These are phyloP conservation scores for Amblyornis subalaris DNA, from an alignment of 2,113 vertebrate genomes.

Conservation along the genomic window DNA sequence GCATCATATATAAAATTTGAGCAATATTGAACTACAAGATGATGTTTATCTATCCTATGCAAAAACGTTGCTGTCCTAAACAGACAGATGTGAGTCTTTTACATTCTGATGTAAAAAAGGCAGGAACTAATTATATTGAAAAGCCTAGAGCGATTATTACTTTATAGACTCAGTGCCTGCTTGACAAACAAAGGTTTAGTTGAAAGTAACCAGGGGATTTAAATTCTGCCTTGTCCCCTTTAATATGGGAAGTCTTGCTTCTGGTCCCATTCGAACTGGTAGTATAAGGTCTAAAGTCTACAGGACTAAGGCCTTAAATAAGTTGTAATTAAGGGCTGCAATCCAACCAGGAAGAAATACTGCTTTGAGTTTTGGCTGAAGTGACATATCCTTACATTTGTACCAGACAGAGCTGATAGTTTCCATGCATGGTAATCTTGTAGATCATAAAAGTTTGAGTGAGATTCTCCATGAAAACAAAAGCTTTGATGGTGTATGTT, in stretches of 20 bases:
- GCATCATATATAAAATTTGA: not conserved
- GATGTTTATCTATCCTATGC: not conserved
- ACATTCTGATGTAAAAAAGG: not conserved
- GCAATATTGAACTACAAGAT: not conserved
- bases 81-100: not conserved
- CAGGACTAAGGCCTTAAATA: not conserved
- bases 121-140: not conserved
- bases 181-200: not conserved
- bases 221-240: not conserved
- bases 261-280: not conserved
- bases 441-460: not conserved
- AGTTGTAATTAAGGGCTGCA: not conserved
- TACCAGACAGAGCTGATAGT: not conserved
- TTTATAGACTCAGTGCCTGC: not conserved
- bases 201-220: not conserved
- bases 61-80: not conserved
- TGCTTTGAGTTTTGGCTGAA: not conserved
- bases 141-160: not conserved
- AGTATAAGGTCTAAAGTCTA: not conserved
- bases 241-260: not conserved
- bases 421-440: not conserved
- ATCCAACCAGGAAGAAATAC: not conserved
- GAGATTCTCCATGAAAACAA: not conserved
- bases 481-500: not conserved
- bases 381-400: not conserved